Evolutionary conservation across 2,113 vertebrate genomes (phyloP), one percentile per base, ranked within the genome.

Genomic region (Melanocharis versteri): DNA sequence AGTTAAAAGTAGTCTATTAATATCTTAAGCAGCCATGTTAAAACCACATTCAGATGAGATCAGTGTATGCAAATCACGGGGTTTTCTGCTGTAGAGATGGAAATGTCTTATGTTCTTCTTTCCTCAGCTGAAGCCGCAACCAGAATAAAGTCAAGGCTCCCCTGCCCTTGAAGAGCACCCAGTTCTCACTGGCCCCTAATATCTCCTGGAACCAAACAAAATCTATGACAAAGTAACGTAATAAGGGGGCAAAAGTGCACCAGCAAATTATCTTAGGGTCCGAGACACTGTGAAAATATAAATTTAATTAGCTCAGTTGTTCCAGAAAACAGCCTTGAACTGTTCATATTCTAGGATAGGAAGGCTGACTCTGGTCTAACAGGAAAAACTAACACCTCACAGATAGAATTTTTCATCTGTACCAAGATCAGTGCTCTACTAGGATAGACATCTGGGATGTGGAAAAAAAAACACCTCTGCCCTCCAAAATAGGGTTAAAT

Each of bases 1-100:
- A 92, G 68, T 96, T 88, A 83, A 86, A 96, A 93, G 80, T 56
- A 86, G 60, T 70, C 87, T 94, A 90, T 96, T 94, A 89, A 83
- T 94, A 93, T 78, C 72, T 94, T 87, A n/a, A 94, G 40, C 68
- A 86, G 48, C 50, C 73, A 37, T 80, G 39, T 72, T 69, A 73
- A 92, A 94, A 90, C 44, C 82, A 77, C 51, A 51, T 62, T 91
- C 73, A 70, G 82, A 77, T 90, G 87, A 92, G 54, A 90, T 86
- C n/a, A 83, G 39, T 28, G 13, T 73, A 64, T 87, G 64, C 61
- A 93, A 84, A 94, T 90, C 58, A 26, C 35, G 72, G 39, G 35
- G 22, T 11, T 83, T 91, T 84, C 84, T 94, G 62, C 50, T 79
- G 35, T 50, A 54, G 70, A 42, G 44, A 48, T 28, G 33, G n/a